Base-by-base conservation (phyloP, 2,888 invertebrate genomes). In the Apodemia mormo region DNA sequence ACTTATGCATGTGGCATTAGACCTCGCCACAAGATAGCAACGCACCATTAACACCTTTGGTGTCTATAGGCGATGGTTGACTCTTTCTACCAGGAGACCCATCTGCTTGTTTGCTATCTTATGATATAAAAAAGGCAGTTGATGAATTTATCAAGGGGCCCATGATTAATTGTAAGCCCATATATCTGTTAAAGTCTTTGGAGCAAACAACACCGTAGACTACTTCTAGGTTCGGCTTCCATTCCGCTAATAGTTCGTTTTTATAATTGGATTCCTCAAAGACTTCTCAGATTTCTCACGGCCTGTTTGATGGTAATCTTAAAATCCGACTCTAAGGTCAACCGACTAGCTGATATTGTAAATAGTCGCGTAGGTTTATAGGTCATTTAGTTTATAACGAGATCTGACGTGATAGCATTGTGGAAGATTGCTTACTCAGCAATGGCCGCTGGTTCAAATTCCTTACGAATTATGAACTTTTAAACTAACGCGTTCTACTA, bases 291-390 rank as follows among this genome's bases (percentile, higher is more conserved):
- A 30, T 10, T 61, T 61, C 61, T 33, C 61, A 61, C 61, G 61
- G 33, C 61, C 61, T 14, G 33, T 61, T 61, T 14, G 61, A 61
- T 61, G 61, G 30, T 61, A 14, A 61, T 61, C 61, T 61, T 37
- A 14, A 64, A 64, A 64, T 64, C 61, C 61, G 61, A 64, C 33
- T 64, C 33, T 64, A 64, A 64, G 61, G 61, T 61, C 61, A 61
- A 61, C 12, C 7, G 61, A 33, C 61, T 12, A n/a, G 49, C 49
- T 12, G 52, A 52, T 52, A 61, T 33, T 61, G 61, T 33, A 14
- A 61, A 61, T 33, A 61, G 33, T 33, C 61, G 61, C 61, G 61
- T 61, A 61, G 61, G 61, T 61, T 61, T 61, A 61, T 61, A 61
- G 33, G 61, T 61, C 61, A 37, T 14, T 37, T 61, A 14, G 61